Conservation (phyloP, 2,113 vertebrate species). For the Notiomystis cincta region DNA sequence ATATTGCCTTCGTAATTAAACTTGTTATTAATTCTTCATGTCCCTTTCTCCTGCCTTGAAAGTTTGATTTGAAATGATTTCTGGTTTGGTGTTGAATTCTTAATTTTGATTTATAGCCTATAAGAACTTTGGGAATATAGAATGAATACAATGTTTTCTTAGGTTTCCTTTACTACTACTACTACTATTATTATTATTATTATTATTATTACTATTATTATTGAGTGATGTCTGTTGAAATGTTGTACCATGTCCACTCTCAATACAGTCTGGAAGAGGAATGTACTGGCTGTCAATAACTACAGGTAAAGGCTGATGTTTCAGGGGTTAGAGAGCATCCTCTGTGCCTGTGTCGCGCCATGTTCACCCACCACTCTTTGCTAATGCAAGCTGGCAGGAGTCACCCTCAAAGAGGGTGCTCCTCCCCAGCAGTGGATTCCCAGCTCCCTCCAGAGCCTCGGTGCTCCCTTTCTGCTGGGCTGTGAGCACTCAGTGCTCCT, state of each 20-base stretch:
- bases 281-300: not conserved
- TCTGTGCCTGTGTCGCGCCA: not conserved
- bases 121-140: not conserved
- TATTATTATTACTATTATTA: no score
- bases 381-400: not conserved
- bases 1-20: not conserved
- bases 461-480: not conserved
- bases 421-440: not conserved
- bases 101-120: not conserved
- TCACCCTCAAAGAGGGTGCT: accelerated
- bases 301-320: not conserved
- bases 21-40: not conserved
- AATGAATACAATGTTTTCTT: not conserved
- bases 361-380: accelerated
- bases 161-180: not conserved
- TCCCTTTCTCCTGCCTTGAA: not conserved
- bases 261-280: not conserved
- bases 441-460: not conserved
- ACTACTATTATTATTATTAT: no score
- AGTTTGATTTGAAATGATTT: not conserved
- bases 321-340: not conserved
- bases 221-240: not conserved
- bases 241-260: not conserved
- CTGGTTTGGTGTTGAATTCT: not conserved
- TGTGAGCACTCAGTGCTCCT: not conserved